Base-by-base conservation (phyloP, 2,113 vertebrate genomes). In the Etheostoma cragini region DNA sequence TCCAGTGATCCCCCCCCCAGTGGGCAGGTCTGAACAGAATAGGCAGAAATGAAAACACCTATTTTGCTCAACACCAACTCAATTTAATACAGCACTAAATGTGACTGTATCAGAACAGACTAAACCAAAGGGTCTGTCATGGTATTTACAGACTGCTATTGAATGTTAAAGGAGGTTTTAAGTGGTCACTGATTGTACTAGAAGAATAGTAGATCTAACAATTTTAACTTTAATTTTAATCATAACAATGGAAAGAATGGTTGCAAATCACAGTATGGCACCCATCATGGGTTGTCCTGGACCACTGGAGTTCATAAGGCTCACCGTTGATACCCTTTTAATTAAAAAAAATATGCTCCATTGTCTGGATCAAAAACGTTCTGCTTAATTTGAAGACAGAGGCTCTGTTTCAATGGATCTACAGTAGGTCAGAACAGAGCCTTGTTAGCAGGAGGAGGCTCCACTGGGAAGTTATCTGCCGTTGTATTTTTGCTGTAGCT, bases 381-480 rank as follows among this genome's bases (percentile, higher is more conserved):
- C 30, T 70, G 58, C 69, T 73, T 19, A 81, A 45, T 53, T 80
- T 24, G 77, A 52, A 52, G 35, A 56, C 10, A 26, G 60, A 69
- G 19, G 42, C 38, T 70, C 33, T 70, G 58, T 84, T 81, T 84
- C 73, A 78, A 2, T 35, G 38, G 45, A 21, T 68, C 54, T 54
- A 49, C 75, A 71, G n/a, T 72, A 17, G 58, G 50, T 77, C 72
- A 49, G 85, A 58, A 19, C 68, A 66, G 65, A 84, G 81, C 58
- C 77, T 84, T 60, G 58, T 78, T 81, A 83, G 63, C 46, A 54
- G n/a, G 24, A 19, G 21, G 21, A 73, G 68, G 72, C 77, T 77
- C 81, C 19, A 47, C 46, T 4, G 81, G 81, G 85, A 87, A 24
- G 57, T 70, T 77, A 87, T 78, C 78, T 81, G 54, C 58, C 47